Percentiles rank a stretch among this genome's conserved stretches.
Conservation (phyloP, 2,797 vertebrate genomes). For the Parotocinclus haroldoi region DNA sequence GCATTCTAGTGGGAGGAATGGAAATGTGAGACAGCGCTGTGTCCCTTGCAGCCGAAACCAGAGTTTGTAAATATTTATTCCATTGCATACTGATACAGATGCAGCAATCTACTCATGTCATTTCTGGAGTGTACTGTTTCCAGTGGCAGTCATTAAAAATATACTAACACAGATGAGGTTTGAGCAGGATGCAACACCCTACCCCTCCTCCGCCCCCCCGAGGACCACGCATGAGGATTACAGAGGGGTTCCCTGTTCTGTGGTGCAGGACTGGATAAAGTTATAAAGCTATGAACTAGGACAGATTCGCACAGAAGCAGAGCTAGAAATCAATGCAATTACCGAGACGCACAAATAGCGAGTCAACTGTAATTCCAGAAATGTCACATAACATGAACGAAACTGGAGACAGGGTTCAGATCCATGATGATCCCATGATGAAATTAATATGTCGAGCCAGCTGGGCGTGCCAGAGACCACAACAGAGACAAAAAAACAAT, state of each 20-base stretch:
- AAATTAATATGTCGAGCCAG: conserved; percentile 33
- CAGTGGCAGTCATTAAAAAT: conserved; percentile 21
- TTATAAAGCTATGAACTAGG: conserved; percentile 19
- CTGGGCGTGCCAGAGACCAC: conserved; percentile 34
- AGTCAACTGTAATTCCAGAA: conserved; percentile 31
- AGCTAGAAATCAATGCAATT: conserved; percentile 14
- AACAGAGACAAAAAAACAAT: conserved; percentile 31
- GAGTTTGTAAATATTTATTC: conserved; percentile 71
- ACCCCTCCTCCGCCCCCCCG: too few relatives aligned
- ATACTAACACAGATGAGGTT: conserved; percentile 19
- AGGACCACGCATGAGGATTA: conserved; percentile 5
- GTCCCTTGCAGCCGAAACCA: conserved; percentile 57
- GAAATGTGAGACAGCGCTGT: conserved; percentile 60
- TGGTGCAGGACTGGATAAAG: conserved; percentile 19
- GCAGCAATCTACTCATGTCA: conserved; percentile 29
- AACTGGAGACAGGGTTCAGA: conserved; percentile 23
- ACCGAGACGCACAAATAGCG: conserved; percentile 16
- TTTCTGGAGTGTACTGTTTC: conserved; percentile 41
- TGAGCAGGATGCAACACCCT: not conserved
- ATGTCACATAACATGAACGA: conserved; percentile 15
- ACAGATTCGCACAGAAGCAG: conserved; percentile 20
- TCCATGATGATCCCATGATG: conserved; percentile 28
- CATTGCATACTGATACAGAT: conserved; percentile 52
- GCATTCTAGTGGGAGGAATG: conserved; percentile 67
- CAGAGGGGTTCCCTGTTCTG: conserved; percentile 8